Base-by-base conservation (phyloP, 2,113 vertebrate species). In the Cardinalis cardinalis region DNA sequence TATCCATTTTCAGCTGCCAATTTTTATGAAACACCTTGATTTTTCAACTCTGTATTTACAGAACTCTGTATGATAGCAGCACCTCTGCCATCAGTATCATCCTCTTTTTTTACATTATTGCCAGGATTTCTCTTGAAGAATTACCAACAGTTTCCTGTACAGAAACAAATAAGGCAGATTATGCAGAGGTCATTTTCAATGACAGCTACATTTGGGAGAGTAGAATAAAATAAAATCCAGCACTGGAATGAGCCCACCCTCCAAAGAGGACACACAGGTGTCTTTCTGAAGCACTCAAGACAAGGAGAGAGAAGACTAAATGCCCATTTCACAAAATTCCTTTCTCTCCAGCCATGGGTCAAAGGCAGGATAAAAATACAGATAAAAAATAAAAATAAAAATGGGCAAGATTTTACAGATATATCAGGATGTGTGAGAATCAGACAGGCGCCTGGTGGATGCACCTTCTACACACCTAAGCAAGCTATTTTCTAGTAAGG, bases 1-100 rank as follows among this genome's bases (percentile, higher is more conserved):
- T 83, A 94, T 84, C 59, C 43, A 85, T 65, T 88, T 88, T 82
- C 86, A 89, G 78, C 76, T 93, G 92, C 93, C 90, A 86, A 41
- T 70, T 95, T 88, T 77, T 87, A 94, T 59, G 81, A 31, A 87
- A 65, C 70, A 72, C n/a, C 65, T 61, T 41, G 73, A 68, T 23
- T 64, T 84, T 87, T 87, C 32, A 74, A 68, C 73, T 90, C 76
- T 18, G 11, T 70, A 40, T 89, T 90, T 78, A 72, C 16, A 72
- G 56, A 46, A 14, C 28, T 36, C 25, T 5, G 17, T 29, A 25
- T 26, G 77, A 74, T 25, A 44, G n/a, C 51, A 84, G 61, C 55
- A 75, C 20, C 81, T 78, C 41, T 64, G 74, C 58, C 23, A 59
- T 63, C 61, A 71, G 44, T 18, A 66, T 19, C 58, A 29, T 53